Conservation (phyloP, 2,797 vertebrate genomes). For the Poecile montanus region DNA sequence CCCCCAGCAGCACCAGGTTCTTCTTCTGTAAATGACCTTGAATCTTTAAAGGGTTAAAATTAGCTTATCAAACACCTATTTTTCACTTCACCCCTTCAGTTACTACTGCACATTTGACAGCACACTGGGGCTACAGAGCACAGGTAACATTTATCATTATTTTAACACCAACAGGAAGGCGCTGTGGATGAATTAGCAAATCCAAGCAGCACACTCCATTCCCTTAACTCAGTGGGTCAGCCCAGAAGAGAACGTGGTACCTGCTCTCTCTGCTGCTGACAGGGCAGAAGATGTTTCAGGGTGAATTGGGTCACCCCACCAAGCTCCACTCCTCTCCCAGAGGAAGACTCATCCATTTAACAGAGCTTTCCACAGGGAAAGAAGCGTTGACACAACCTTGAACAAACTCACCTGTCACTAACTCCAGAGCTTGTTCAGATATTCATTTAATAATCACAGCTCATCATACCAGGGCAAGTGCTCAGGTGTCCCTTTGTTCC, state of each 20-base stretch:
- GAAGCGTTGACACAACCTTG: background rate
- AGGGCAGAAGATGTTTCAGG: background rate
- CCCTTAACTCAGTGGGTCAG: fast-evolving
- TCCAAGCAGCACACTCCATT: background rate
- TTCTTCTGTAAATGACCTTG: background rate
- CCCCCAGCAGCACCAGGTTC: background rate
- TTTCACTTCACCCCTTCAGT: no score
- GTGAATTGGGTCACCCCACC: background rate
- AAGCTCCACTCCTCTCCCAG: background rate
- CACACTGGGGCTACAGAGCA: background rate
- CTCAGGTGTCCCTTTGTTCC: background rate
- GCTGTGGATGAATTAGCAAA: background rate
- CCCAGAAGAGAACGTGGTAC: no score
- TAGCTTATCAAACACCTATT: fast-evolving
- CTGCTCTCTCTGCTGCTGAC: background rate
- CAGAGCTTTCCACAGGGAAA: background rate
- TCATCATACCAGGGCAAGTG: background rate
- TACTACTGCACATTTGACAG: fast-evolving
- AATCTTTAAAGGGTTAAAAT: background rate
- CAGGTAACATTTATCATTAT: no score
- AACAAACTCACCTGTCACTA: background rate
- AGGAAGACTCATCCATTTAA: background rate
- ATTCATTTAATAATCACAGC: background rate
- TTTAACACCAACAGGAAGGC: background rate
- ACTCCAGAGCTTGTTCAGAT: background rate